Base-by-base conservation (phyloP, 2,113 vertebrate genomes). In the Leucopsar rothschildi region DNA sequence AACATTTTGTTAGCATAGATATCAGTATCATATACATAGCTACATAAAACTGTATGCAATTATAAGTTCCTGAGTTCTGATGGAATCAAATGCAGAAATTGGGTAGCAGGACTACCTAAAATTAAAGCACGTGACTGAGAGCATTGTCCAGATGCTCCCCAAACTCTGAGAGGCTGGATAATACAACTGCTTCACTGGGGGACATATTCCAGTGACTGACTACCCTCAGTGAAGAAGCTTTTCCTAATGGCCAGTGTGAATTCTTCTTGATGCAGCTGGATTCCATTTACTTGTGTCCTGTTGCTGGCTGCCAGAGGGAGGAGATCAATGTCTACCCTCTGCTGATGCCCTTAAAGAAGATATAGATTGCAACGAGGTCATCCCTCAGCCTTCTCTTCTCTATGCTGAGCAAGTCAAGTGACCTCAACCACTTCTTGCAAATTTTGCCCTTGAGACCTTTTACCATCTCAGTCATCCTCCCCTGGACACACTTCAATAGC, bases 331-430 rank as follows among this genome's bases (percentile, higher is more conserved):
- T 11, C 21, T 66, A 10, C 2, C 12, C 3, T 13, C 18, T 2
- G 1, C 24, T 77, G 18, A 5, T 1, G 0, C 4, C 16, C 6
- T 42, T 40, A 12, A 72, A 40, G 18, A 90, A 80, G 14, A 1
- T 66, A 29, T 5, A 71, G 47, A 37, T 20, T 63, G 47, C 4
- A 2, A 44, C 4, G 18, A 42, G 5, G 11, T 53, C 21, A 47
- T 16, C 11, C 8, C 18, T 89, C n/a, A 57, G n/a, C 65, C 53
- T 79, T 71, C 19, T 35, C 11, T 28, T 78, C 57, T 45, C 31
- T 25, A 27, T 29, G 14, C 19, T 69, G 35, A 69, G 61, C 14
- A 68, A 53, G 6, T 10, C 33, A 86, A 61, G 11, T 11, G 33
- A 75, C 19, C 20, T 52, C 56, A 47, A 11, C 5, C 3, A 2